Conservation (phyloP, 2,113 vertebrate species). For the Marcusenius ussheri region DNA sequence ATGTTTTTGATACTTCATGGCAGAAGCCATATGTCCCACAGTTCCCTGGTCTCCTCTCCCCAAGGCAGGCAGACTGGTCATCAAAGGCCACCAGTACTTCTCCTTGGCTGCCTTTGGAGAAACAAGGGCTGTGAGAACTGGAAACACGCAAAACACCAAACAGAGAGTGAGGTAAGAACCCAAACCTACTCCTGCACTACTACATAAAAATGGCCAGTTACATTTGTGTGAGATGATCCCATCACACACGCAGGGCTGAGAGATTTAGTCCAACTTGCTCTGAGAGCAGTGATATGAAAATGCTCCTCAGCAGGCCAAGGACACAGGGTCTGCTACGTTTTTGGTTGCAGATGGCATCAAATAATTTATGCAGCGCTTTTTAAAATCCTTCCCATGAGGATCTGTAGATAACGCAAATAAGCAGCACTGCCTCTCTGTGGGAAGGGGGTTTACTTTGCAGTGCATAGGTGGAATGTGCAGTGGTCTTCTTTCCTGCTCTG, state of each 20-base stretch:
- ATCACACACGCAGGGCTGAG: neutral
- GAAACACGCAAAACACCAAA: neutral
- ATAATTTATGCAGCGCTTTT: neutral
- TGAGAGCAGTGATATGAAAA: neutral
- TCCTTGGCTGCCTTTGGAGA: neutral
- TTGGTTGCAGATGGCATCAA: neutral
- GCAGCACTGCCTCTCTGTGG: neutral
- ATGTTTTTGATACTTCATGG: neutral
- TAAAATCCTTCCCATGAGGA: neutral
- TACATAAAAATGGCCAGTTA: neutral
- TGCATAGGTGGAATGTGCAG: neutral
- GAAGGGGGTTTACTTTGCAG: neutral
- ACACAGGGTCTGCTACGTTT: neutral
- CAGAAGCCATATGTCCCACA: slow-evolving; percentile 1
- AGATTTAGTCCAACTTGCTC: neutral
- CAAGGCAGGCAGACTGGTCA: neutral
- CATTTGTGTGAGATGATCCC: neutral
- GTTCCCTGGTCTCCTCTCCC: neutral
- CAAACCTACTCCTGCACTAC: neutral
- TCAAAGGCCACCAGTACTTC: neutral
- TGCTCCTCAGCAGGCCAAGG: neutral
- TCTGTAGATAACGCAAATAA: neutral
- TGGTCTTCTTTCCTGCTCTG: neutral
- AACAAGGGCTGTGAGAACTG: neutral
- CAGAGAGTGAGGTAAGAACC: neutral